Conservation (phyloP, 2,113 vertebrate species). For the Catagonus wagneri region DNA sequence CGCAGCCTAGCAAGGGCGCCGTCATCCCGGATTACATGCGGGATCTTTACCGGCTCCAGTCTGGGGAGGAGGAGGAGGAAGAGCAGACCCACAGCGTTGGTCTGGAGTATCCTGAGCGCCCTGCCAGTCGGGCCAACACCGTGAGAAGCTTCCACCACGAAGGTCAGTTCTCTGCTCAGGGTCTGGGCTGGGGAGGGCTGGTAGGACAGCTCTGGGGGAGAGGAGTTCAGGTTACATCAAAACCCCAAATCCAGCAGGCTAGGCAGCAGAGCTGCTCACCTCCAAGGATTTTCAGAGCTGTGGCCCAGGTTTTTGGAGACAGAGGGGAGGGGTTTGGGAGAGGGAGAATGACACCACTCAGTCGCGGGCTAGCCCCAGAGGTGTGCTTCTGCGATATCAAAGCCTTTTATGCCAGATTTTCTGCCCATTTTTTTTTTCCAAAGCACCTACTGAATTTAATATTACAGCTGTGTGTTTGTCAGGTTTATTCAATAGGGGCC, state of each 20-base stretch:
- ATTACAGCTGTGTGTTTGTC: constrained; percentile 90
- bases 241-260: constrained; percentile 52
- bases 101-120: constrained; percentile 96
- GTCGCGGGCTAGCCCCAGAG: constrained; percentile 47
- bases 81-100: constrained; percentile 86
- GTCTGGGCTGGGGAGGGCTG: constrained; percentile 14
- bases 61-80: constrained; percentile 95
- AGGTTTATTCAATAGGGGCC: constrained; percentile 89
- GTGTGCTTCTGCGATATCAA: constrained; percentile 86
- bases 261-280: constrained; percentile 45
- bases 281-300: constrained; percentile 73
- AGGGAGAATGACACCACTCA: constrained; percentile 36
- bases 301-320: constrained; percentile 66
- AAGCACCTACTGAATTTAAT: constrained; percentile 87
- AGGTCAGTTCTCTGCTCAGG: constrained; percentile 89
- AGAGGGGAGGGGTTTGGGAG: not conserved
- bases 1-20: constrained; percentile 93
- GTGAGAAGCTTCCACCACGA: constrained; percentile 99
- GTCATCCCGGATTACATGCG: constrained; percentile 97
- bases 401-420: constrained; percentile 75
- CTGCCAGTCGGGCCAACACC: constrained; percentile 97
- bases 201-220: constrained; percentile 43
- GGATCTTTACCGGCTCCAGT: constrained; percentile 98
- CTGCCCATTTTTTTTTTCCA: constrained; percentile 54
- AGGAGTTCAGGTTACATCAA: constrained; percentile 74